Evolutionary conservation across 2,113 vertebrate species (phyloP).

Genomic region (Echinops telfairi): DNA sequence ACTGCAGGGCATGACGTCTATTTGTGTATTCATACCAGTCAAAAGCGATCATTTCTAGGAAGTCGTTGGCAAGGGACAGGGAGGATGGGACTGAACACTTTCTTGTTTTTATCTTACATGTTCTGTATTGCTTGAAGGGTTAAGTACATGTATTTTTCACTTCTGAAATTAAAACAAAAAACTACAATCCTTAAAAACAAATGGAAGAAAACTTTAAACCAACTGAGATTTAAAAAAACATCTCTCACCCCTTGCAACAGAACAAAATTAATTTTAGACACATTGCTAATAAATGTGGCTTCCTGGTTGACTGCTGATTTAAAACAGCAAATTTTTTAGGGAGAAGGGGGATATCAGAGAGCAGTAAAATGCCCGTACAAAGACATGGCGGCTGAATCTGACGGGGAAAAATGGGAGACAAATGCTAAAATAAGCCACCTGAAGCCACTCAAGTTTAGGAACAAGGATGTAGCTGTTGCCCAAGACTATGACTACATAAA

Average conservation of each 20-base stretch:
- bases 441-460: neutral
- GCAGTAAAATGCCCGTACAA: neutral
- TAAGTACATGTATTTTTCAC: neutral
- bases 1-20: neutral
- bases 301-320: conserved; percentile 51
- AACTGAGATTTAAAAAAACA: neutral
- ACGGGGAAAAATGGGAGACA: conserved; percentile 14
- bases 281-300: conserved; percentile 2
- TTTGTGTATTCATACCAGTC: neutral
- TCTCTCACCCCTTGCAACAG: conserved; percentile 13
- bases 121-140: neutral
- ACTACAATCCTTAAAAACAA: neutral
- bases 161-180: neutral
- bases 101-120: neutral
- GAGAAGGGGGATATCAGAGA: neutral
- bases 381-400: conserved; percentile 7
- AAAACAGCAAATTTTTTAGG: conserved; percentile 26
- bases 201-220: neutral
- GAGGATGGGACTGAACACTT: neutral
- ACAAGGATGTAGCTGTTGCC: conserved; percentile 15
- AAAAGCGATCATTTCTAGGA: neutral
- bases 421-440: conserved; percentile 17
- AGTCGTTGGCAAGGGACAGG: neutral
- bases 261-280: conserved; percentile 61
- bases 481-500: neutral